Percentiles rank a stretch among this genome's conserved stretches.
Evolutionary conservation across 2,797 vertebrate genomes (phyloP).

Genomic region (Otus scops): DNA sequence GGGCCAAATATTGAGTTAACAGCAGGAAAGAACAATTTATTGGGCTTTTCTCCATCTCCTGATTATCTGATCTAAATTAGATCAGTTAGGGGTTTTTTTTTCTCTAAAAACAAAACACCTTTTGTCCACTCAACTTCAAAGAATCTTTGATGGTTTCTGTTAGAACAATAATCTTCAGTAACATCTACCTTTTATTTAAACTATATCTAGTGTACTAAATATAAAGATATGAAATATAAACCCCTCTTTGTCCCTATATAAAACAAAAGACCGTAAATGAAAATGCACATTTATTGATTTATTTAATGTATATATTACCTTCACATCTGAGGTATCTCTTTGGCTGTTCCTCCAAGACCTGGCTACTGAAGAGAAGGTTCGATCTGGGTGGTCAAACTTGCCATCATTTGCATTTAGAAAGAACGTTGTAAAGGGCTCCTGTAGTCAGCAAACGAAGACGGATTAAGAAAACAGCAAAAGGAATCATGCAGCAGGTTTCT

Average conservation of each 20-base stretch:
- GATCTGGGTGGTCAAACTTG: slow-evolving; percentile 95
- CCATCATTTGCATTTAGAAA: slow-evolving; percentile 93
- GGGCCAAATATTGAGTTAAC: slow-evolving; percentile 88
- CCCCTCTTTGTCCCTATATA: background rate
- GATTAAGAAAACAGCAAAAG: slow-evolving; percentile 15
- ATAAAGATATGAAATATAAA: background rate
- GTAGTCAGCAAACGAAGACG: slow-evolving; percentile 21
- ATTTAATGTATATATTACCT: slow-evolving; percentile 74
- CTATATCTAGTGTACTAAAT: background rate
- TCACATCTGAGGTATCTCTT: slow-evolving; percentile 96
- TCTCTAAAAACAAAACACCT: slow-evolving; percentile 58
- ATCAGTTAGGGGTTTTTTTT: slow-evolving; percentile 59
- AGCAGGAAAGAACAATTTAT: slow-evolving; percentile 84
- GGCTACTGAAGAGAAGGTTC: slow-evolving; percentile 93
- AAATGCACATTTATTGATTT: background rate
- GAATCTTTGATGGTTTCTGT: slow-evolving; percentile 44
- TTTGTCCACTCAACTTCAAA: slow-evolving; percentile 65
- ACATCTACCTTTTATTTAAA: background rate
- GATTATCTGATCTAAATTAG: slow-evolving; percentile 79
- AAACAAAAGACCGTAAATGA: background rate
- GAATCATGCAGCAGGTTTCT: background rate
- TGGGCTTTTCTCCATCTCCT: slow-evolving; percentile 70
- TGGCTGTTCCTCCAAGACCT: slow-evolving; percentile 96
- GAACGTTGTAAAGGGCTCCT: slow-evolving; percentile 98
- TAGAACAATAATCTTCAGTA: slow-evolving; percentile 3